Conservation (phyloP, 2,888 invertebrate genomes). For the Cosmia trapezina region DNA sequence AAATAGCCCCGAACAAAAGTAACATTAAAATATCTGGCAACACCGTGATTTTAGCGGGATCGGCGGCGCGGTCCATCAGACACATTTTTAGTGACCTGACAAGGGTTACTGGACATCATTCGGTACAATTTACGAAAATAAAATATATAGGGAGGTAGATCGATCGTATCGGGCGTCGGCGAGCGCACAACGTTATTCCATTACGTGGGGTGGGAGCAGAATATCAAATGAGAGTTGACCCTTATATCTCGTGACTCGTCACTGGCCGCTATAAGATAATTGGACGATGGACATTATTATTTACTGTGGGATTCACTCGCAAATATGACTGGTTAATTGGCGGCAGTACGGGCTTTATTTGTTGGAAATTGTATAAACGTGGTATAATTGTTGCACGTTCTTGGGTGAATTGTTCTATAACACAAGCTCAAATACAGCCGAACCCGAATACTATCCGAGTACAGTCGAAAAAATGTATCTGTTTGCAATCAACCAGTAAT, state of each 20-base stretch:
- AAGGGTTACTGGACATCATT: conserved; percentile 84
- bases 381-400: conserved; percentile 35
- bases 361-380: conserved; percentile 39
- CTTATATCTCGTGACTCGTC: conserved; percentile 78
- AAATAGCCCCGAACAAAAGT: conserved; percentile 43
- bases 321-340: conserved; percentile 64
- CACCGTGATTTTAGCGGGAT: conserved; percentile 67
- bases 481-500: not conserved
- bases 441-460: no score
- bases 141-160: conserved; percentile 82
- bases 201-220: conserved; percentile 82
- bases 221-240: conserved; percentile 86
- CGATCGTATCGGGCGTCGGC: conserved; percentile 79
- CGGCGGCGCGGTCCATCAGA: conserved; percentile 64
- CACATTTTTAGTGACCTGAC: conserved; percentile 80
- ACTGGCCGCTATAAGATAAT: conserved; percentile 70
- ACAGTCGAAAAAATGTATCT: no score
- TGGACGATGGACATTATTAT: conserved; percentile 69
- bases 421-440: not conserved
- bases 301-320: conserved; percentile 55
- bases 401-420: conserved; percentile 6
- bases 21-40: conserved; percentile 65
- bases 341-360: conserved; percentile 39
- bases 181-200: conserved; percentile 88
- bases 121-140: conserved; percentile 86